Percentiles rank a stretch among this genome's conserved stretches.
Conservation (phyloP, 1,140 invertebrate genomes). For the Leguminivora glycinivorella region DNA sequence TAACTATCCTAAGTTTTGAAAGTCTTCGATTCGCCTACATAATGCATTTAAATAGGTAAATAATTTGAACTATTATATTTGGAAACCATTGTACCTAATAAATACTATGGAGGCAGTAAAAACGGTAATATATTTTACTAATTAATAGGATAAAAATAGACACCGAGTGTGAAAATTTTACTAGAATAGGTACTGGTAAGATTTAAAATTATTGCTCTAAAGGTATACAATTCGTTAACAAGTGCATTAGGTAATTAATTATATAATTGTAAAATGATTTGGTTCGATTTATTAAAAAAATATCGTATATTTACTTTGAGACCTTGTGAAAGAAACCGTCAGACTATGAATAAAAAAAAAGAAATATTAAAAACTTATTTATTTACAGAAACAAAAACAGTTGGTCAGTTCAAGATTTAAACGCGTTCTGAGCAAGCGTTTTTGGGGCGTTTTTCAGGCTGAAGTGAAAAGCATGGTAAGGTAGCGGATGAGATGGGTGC, state of each 20-base stretch:
- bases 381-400: slow-evolving; percentile 57
- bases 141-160: slow-evolving; percentile 64
- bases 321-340: slow-evolving; percentile 30
- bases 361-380: slow-evolving; percentile 50
- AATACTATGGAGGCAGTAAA: slow-evolving; percentile 48
- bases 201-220: slow-evolving; percentile 69
- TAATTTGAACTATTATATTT: slow-evolving; percentile 27
- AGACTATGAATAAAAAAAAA: slow-evolving; percentile 41
- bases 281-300: slow-evolving; percentile 60
- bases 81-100: slow-evolving; percentile 26
- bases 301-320: slow-evolving; percentile 37
- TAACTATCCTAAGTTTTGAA: slow-evolving; percentile 11
- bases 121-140: slow-evolving; percentile 61
- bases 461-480: slow-evolving; percentile 73
- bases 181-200: slow-evolving; percentile 53
- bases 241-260: slow-evolving; percentile 48
- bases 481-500: slow-evolving; percentile 69
- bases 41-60: slow-evolving; percentile 21
- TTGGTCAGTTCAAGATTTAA: slow-evolving; percentile 46
- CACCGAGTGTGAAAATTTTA: slow-evolving; percentile 56
- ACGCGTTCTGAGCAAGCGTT: slow-evolving; percentile 40
- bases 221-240: slow-evolving; percentile 65
- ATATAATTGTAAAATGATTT: slow-evolving; percentile 51
- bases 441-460: slow-evolving; percentile 41
- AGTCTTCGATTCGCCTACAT: slow-evolving; percentile 16